Base-by-base conservation (phyloP, 2,113 vertebrate genomes). In the Lota lota region DNA sequence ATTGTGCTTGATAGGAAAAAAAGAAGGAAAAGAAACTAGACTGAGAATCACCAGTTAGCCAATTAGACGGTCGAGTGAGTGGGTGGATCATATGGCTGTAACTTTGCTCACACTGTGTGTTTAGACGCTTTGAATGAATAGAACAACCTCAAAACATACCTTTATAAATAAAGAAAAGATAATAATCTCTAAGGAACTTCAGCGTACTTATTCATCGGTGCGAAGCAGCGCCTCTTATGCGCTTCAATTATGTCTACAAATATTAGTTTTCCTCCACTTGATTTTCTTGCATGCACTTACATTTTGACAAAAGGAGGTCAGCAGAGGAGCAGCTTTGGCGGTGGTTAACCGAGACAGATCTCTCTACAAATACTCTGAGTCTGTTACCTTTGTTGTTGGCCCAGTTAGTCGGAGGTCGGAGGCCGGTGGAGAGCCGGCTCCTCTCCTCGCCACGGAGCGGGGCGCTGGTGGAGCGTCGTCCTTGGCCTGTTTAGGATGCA, bases 401-500 rank as follows among this genome's bases (percentile, higher is more conserved):
- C 70, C 60, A 69, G 64, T 80, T 79, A 69, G 68, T 69, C 53
- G 60, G 4, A 71, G 67, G 4, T 0, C n/a, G 12, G 57, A 62
- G 40, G 24, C 40, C 1, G 40, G 5, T 11, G 40, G 0, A 47
- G 40, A 2, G 10, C 10, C 7, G 40, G 40, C 40, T 47, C 40
- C 40, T 8, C 40, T 14, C 12, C 40, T 14, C 40, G 10, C 40
- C 40, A 14, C 2, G 40, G 40, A 12, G 40, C 10, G 40, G 2
- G 40, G 40, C 1, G 12, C 36, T 54, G 53, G 2, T 17, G 53
- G 16, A 10, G 53, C 5, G 53, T 64, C 1, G 79, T 81, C 87
- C 87, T 87, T 89, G 82, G 85, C 86, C 81, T 75, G 77, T 59
- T 83, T 74, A 79, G 33, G 40, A 63, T 51, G 59, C 59, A 59